Conservation (phyloP, 2,888 invertebrate species). For the Portevinia maculata region DNA sequence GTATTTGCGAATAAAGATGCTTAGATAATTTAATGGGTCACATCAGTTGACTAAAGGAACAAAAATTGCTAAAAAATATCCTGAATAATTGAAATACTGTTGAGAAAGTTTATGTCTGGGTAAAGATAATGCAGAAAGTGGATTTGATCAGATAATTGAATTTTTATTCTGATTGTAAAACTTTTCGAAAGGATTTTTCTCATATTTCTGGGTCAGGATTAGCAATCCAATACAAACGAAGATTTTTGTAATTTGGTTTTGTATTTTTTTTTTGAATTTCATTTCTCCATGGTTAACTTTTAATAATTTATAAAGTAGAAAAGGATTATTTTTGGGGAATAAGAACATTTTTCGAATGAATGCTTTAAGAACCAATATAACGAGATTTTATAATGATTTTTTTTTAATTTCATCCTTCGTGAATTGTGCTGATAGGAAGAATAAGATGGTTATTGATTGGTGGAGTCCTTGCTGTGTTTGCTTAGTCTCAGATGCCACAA, state of each 20-base stretch:
- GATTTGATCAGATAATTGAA: constrained; percentile 28
- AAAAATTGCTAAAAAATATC: not conserved
- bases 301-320: constrained; percentile 7
- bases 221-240: constrained; percentile 16
- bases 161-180: constrained; percentile 37
- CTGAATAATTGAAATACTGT: constrained; percentile 18
- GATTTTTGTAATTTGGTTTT: constrained; percentile 3
- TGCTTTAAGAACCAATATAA: not conserved
- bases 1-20: constrained; percentile 44
- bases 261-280: not conserved
- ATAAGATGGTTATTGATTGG: too few relatives aligned
- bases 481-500: too few relatives aligned
- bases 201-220: not conserved
- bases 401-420: not conserved
- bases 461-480: not conserved
- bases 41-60: constrained; percentile 33
- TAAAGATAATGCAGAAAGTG: constrained; percentile 3
- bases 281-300: constrained; percentile 16
- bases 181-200: constrained; percentile 6
- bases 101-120: not conserved
- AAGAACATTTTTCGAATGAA: constrained; percentile 16
- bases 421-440: not conserved
- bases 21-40: constrained; percentile 54
- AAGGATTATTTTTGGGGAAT: not conserved
- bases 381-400: not conserved